Evolutionary conservation across 1,140 invertebrate genomes (phyloP).

Genomic region (Pachyrhynchus sulphureomaculatus): DNA sequence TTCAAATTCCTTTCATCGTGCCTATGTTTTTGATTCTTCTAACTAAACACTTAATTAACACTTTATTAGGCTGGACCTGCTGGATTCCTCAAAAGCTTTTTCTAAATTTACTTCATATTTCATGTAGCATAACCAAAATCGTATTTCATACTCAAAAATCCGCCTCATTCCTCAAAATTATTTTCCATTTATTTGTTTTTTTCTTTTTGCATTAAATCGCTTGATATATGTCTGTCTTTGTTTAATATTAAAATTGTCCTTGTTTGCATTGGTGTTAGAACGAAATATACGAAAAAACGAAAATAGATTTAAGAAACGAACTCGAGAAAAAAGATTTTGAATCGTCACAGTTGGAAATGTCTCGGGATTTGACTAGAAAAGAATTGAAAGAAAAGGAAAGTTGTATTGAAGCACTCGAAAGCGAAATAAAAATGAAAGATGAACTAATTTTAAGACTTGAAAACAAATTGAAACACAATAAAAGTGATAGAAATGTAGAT

Average conservation of each 20-base stretch:
- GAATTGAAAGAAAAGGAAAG: slow-evolving; percentile 20
- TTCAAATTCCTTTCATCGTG: background rate
- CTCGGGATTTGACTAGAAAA: background rate
- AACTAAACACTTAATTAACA: background rate
- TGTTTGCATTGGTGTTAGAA: slow-evolving; percentile 33
- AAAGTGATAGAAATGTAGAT: slow-evolving; percentile 8
- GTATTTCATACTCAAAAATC: slow-evolving; percentile 28
- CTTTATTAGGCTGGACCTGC: slow-evolving; percentile 71
- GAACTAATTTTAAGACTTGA: slow-evolving; percentile 36
- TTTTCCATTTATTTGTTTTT: background rate
- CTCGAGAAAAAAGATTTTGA: background rate
- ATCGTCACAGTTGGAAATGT: background rate
- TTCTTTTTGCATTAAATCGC: slow-evolving; percentile 6
- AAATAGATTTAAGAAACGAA: slow-evolving; percentile 18
- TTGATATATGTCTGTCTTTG: slow-evolving; percentile 1
- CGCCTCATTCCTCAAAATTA: slow-evolving; percentile 46
- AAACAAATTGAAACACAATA: slow-evolving; percentile 25
- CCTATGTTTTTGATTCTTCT: background rate
- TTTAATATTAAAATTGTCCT: slow-evolving; percentile 12
- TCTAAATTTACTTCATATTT: slow-evolving; percentile 60
- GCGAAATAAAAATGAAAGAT: slow-evolving; percentile 28
- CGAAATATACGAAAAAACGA: slow-evolving; percentile 16
- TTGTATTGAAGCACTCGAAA: slow-evolving; percentile 18
- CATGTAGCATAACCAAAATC: slow-evolving; percentile 10
- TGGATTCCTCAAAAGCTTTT: slow-evolving; percentile 87